Conservation (phyloP, 2,113 vertebrate species). For the Lophura nycthemera region DNA sequence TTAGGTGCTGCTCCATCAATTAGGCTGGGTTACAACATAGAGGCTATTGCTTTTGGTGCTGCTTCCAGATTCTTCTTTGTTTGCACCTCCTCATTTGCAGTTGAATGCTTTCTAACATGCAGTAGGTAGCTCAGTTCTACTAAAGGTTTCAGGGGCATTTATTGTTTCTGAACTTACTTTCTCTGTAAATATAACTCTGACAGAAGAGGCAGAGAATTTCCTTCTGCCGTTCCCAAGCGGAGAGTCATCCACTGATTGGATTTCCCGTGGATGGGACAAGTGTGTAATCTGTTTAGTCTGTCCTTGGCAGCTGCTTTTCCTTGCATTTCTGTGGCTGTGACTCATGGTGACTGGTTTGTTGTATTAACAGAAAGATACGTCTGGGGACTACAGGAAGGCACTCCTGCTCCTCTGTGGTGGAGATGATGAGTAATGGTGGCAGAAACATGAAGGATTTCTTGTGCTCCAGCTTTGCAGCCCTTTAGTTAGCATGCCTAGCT, state of each 20-base stretch:
- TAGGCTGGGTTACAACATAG: background rate
- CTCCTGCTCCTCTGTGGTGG: slow-evolving; percentile 91
- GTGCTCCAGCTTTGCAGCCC: slow-evolving; percentile 40
- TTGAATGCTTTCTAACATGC: background rate
- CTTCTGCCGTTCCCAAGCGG: background rate
- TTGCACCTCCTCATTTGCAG: background rate
- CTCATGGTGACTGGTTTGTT: slow-evolving; percentile 43
- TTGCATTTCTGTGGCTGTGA: slow-evolving; percentile 29
- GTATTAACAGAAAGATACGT: slow-evolving; percentile 86
- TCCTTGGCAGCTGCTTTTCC: background rate
- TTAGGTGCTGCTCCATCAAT: background rate
- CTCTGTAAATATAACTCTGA: background rate
- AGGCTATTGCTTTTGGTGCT: background rate
- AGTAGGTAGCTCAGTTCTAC: background rate
- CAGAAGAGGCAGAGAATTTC: background rate
- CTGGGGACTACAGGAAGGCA: slow-evolving; percentile 92
- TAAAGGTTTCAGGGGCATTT: background rate
- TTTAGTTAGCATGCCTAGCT: slow-evolving; percentile 4
- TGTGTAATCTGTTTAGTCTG: background rate
- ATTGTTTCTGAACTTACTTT: background rate
- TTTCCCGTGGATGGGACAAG: slow-evolving; percentile 19
- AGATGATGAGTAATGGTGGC: slow-evolving; percentile 82
- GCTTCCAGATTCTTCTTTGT: background rate
- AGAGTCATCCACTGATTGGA: background rate
- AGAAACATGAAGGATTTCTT: background rate